Evolutionary conservation across 2,797 vertebrate species (phyloP), one percentile per base, ranked within the genome.

Genomic region (Macroramphosus scolopax): DNA sequence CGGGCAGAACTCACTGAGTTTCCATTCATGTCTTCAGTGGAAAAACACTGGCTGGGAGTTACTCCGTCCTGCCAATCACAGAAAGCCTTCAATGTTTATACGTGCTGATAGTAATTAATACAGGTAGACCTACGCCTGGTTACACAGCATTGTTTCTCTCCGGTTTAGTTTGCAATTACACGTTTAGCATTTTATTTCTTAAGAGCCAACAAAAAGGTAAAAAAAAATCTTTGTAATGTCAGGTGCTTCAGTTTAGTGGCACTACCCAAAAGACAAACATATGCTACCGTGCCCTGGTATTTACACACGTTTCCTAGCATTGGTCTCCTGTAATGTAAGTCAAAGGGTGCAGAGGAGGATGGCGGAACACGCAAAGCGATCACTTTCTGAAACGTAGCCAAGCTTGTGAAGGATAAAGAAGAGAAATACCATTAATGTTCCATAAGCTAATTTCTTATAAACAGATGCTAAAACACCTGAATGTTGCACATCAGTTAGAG

Each of bases 41-140:
- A 83, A 78, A 80, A 80, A 73, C 66, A 67, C 51, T 69, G 71
- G 62, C 41, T 78, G 70, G 68, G 39, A 63, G 65, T 58, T 54
- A 73, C 41, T 72, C 68, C 78, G 60, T 24, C 85, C 84, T 88
- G 88, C 66, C 80, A 81, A 87, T 80, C 74, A 86, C 63, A 86
- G 70, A 75, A 65, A 78, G 28, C 46, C 51, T 64, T 69, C 35
- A 11, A 65, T 62, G 65, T 83, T 58, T 80, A 71, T 39, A 34
- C 11, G 16, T 47, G 14, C 1, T 35, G 38, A 62, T 41, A 50
- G 43, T 40, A 31, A 50, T 31, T 14, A 59, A 39, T 22, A 38
- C 9, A 57, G 25, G 8, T 7, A 8, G 7, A 35, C n/a, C n/a
- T n/a, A n/a, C n/a, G n/a, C n/a, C n/a, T n/a, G n/a, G n/a, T n/a